Evolutionary conservation across 2,113 vertebrate species (phyloP).

Genomic region (Euleptes europaea): DNA sequence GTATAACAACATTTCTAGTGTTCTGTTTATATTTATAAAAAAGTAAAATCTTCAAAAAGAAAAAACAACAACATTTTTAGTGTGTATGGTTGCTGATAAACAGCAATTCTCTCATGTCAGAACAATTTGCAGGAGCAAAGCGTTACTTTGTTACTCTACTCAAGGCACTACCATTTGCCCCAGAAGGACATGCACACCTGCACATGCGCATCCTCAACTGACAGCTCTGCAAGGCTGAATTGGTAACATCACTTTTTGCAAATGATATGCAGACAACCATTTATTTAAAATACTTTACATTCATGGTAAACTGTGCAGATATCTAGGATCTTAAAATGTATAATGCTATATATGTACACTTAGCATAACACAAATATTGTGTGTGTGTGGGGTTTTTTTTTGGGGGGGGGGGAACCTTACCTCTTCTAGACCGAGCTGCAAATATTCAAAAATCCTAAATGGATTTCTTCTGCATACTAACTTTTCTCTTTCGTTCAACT

Average conservation of each 20-base stretch:
- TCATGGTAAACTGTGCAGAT: not conserved
- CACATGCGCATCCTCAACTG: no score
- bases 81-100: not conserved
- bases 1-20: no score
- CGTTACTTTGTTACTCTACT: no score
- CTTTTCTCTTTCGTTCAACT: slow-evolving; percentile 60
- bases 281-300: not conserved
- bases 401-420: slow-evolving; percentile 67
- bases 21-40: no score
- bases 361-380: not conserved
- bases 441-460: slow-evolving; percentile 83
- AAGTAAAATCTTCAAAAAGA: no score
- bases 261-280: not conserved
- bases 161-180: not conserved
- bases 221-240: not conserved
- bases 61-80: no score
- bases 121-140: no score
- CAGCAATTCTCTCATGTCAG: not conserved
- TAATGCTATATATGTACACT: not conserved
- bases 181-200: not conserved
- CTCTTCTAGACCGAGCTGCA: slow-evolving; percentile 94
- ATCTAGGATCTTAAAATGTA: not conserved
- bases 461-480: slow-evolving; percentile 84
- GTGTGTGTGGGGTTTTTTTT: no score
- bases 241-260: not conserved